Conservation (phyloP, 2,888 invertebrate genomes). For the Gryllus longicercus region DNA sequence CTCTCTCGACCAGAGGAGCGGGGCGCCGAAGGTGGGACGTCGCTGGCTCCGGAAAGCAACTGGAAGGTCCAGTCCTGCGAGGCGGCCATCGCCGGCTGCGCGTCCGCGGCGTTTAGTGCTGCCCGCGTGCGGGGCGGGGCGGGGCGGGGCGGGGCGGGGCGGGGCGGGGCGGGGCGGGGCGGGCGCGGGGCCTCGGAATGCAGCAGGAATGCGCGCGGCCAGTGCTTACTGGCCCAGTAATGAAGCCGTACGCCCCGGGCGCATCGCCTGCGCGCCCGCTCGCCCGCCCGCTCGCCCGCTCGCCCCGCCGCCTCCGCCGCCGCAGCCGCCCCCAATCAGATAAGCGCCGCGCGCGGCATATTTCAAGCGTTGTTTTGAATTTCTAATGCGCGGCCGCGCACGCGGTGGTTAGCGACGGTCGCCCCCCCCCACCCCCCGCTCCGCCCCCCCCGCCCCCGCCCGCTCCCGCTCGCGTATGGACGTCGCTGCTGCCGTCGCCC, state of each 20-base stretch:
- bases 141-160: background rate
- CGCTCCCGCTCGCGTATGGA: too few relatives aligned
- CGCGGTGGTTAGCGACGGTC: background rate
- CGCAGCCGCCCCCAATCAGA: background rate
- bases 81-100: too few relatives aligned
- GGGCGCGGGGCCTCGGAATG: background rate
- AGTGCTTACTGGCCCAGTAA: conserved; percentile 17
- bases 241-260: conserved; percentile 2
- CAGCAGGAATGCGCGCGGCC: background rate
- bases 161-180: too few relatives aligned
- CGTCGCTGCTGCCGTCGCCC: too few relatives aligned
- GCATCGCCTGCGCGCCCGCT: background rate
- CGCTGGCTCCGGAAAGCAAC: too few relatives aligned
- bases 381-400: conserved; percentile 7
- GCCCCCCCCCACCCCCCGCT: too few relatives aligned
- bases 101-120: too few relatives aligned
- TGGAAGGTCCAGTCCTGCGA: too few relatives aligned
- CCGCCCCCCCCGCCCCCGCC: too few relatives aligned
- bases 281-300: background rate
- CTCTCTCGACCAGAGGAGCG: too few relatives aligned
- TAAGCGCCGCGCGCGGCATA: background rate
- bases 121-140: background rate
- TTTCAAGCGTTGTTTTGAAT: conserved; percentile 17
- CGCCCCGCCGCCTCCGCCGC: background rate
- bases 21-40: too few relatives aligned